These are phyloP conservation scores for Myotis brandtii DNA, from an alignment of 2,113 vertebrate genomes.

Conservation along the genomic window DNA sequence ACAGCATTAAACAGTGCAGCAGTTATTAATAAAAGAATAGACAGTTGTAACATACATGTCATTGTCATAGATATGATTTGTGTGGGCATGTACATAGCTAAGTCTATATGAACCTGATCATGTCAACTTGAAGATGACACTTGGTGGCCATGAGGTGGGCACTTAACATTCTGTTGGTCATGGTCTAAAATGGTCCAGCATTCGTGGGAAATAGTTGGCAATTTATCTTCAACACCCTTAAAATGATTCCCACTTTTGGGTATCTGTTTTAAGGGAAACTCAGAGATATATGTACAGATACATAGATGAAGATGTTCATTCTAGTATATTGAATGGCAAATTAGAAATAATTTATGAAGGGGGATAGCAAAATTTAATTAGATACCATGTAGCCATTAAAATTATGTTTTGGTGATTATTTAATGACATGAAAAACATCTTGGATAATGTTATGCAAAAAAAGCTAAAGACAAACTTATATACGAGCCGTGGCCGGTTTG, in stretches of 20 bases:
- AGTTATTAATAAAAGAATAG: background rate
- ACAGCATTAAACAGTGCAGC: background rate
- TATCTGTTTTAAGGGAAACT: slow-evolving; percentile 48
- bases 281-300: background rate
- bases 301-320: background rate
- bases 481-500: too few species aligned
- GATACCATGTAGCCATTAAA: background rate
- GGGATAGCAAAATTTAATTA: slow-evolving; percentile 40
- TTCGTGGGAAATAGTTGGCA: slow-evolving; percentile 22
- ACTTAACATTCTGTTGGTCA: background rate
- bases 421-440: slow-evolving; percentile 34
- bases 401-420: slow-evolving; percentile 58
- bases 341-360: background rate
- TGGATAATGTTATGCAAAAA: background rate
- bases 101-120: background rate
- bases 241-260: slow-evolving; percentile 32
- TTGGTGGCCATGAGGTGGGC: background rate
- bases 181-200: background rate
- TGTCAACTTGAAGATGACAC: background rate
- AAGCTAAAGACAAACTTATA: background rate
- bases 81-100: background rate
- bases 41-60: background rate
- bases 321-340: slow-evolving; percentile 48
- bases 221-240: slow-evolving; percentile 7
- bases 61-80: background rate